A percentile compares a stretch with the other conserved stretches of the same genome.
Conservation (phyloP, 1,140 invertebrate species). For the Linepithema humile region DNA sequence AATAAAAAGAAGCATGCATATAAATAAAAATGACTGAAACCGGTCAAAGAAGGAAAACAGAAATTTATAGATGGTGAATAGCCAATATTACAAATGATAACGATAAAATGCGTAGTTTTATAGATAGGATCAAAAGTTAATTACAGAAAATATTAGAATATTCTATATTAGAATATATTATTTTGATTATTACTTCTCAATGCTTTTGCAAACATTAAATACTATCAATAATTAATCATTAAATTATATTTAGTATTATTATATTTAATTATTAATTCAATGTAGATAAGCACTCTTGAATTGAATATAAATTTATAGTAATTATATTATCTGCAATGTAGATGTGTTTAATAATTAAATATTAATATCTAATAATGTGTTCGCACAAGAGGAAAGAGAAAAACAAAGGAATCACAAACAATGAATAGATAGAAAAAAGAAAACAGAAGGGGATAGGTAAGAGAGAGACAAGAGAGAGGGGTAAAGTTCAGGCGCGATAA, state of each 20-base stretch:
- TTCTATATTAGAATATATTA: neutral
- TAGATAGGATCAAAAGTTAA: neutral
- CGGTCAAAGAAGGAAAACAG: neutral
- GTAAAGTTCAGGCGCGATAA: neutral
- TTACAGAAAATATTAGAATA: neutral
- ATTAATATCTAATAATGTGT: neutral
- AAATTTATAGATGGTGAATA: neutral
- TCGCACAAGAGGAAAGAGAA: neutral
- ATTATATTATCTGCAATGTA: neutral
- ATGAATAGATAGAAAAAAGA: neutral
- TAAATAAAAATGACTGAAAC: neutral
- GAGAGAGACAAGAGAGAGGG: neutral
- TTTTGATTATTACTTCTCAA: neutral
- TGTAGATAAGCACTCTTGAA: no score
- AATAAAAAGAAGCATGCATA: neutral
- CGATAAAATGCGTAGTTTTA: neutral
- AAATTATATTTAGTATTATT: neutral
- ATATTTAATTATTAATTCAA: neutral
- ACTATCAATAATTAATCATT: neutral
- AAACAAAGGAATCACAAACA: neutral
- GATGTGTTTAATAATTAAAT: neutral
- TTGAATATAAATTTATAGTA: neutral
- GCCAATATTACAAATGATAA: neutral
- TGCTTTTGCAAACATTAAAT: neutral
- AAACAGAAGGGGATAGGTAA: slow-evolving; percentile 17